Conservation (phyloP, 2,888 invertebrate genomes). For the Poecilus cupreus region DNA sequence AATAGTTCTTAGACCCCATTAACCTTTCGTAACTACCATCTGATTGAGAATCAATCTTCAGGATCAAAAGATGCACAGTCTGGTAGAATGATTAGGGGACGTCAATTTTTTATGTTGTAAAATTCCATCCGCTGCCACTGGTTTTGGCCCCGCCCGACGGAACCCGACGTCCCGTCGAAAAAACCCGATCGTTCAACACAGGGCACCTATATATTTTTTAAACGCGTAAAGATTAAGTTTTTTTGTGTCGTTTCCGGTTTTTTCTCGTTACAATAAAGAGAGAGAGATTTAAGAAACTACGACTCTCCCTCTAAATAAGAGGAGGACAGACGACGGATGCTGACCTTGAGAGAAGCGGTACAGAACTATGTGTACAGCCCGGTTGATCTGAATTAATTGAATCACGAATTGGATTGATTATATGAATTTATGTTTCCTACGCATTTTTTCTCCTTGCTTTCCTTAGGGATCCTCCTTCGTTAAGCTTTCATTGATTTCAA, state of each 20-base stretch:
- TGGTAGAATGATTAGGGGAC: too few species aligned
- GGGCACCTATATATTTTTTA: slow-evolving; percentile 61
- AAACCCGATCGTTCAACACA: slow-evolving; percentile 48
- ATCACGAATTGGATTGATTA: slow-evolving; percentile 55
- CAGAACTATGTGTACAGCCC: not conserved
- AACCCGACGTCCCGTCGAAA: slow-evolving; percentile 52
- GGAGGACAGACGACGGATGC: slow-evolving; percentile 50
- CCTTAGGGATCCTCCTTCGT: not conserved
- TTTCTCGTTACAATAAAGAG: slow-evolving; percentile 62
- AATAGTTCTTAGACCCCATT: too few species aligned
- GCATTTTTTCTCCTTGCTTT: slow-evolving; percentile 8
- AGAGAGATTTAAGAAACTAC: slow-evolving; percentile 1
- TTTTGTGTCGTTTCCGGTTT: slow-evolving; percentile 69
- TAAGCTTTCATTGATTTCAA: slow-evolving; percentile 1
- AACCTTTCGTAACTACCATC: too few species aligned
- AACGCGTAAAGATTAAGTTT: slow-evolving; percentile 67
- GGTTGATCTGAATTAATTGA: slow-evolving; percentile 53
- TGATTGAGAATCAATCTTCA: too few species aligned
- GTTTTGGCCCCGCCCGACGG: slow-evolving; percentile 22
- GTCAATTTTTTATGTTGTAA: too few species aligned
- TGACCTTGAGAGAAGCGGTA: slow-evolving; percentile 47
- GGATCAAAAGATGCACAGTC: too few species aligned
- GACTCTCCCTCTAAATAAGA: slow-evolving; percentile 21
- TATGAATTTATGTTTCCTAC: slow-evolving; percentile 57
- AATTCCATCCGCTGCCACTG: slow-evolving; percentile 10